Evolutionary conservation across 2,888 invertebrate species (phyloP), one percentile per base, ranked within the genome.

Genomic region (Lithophane leautieri): DNA sequence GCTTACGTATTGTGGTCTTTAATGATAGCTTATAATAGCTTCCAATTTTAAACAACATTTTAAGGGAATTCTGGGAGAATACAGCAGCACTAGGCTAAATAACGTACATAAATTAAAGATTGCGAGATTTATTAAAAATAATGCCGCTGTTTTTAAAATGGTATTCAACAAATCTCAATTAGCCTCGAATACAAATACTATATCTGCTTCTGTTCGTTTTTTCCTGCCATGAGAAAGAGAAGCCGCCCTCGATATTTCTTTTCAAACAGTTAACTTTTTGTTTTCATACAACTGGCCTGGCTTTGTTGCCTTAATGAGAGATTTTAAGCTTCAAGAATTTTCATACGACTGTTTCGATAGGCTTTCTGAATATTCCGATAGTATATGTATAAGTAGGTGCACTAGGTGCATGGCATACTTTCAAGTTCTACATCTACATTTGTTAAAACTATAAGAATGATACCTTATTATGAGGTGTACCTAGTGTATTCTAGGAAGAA

Each of bases 301-400:
- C 85, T 89, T 88, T 90, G 89, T 91, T 88, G 84, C 81, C 74
- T 82, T 89, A 89, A 90, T 89, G 88, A 90, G 90, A 89, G 90
- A 90, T 91, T 90, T 88, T 83, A 89, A 88, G 87, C 87, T 86
- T 83, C 82, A 84, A 60, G 84, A 81, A 87, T 88, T 54, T 88
- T 87, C 85, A 87, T 89, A 88, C 83, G 81, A 79, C 76, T 74
- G 73, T 71, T 77, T 71, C 61, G 66, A 65, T 79, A 71, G 82
- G 87, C 90, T 90, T 90, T 92, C 44, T 70, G 52, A 79, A 70
- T 79, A 70, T 60, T 34, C 90, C 89, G 86, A 89, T 92, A 89
- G 88, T 56, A 34, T 56, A 56, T 6, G 0, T 56, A 25, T 25
- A 19, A 25, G n/a, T 56, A 25, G 40, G 42, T 40, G 34, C 22